Conservation (phyloP, 2,797 vertebrate species). For the Microcaecilia unicolor region DNA sequence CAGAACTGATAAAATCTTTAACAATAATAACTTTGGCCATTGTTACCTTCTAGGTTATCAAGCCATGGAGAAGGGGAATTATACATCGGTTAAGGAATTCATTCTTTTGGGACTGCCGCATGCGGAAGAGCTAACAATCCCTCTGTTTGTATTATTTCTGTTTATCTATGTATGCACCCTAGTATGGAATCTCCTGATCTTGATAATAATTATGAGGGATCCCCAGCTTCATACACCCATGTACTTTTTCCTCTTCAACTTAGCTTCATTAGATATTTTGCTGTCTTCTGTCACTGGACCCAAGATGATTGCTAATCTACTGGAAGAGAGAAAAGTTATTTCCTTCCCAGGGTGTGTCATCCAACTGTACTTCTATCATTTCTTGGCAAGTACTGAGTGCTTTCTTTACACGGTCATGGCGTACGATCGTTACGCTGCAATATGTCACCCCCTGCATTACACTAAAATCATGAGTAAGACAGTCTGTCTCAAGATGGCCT, state of each 20-base stretch:
- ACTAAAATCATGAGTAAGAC: constrained; percentile 16
- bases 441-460: constrained; percentile 32
- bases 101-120: constrained; percentile 24
- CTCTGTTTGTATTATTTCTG: constrained; percentile 23
- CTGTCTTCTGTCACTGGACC: constrained; percentile 39
- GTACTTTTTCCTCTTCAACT: constrained; percentile 36
- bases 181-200: constrained; percentile 23
- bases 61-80: constrained; percentile 7
- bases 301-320: constrained; percentile 26
- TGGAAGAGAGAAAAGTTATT: constrained; percentile 3
- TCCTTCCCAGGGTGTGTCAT: constrained; percentile 22
- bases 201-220: constrained; percentile 16
- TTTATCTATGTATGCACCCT: constrained; percentile 29
- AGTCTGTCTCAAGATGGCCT: constrained; percentile 9
- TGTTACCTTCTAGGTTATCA: too few relatives aligned
- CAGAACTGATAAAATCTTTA: too few relatives aligned
- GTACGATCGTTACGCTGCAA: constrained; percentile 36
- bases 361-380: constrained; percentile 41
- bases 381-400: constrained; percentile 36
- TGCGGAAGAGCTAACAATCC: constrained; percentile 3
- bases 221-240: constrained; percentile 25
- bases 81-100: constrained; percentile 13
- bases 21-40: too few relatives aligned
- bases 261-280: constrained; percentile 32
- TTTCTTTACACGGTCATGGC: constrained; percentile 43